phyloP scores from a whole-genome alignment of 2,888 invertebrate genomes.

The Agonopterix arenella region DNA sequence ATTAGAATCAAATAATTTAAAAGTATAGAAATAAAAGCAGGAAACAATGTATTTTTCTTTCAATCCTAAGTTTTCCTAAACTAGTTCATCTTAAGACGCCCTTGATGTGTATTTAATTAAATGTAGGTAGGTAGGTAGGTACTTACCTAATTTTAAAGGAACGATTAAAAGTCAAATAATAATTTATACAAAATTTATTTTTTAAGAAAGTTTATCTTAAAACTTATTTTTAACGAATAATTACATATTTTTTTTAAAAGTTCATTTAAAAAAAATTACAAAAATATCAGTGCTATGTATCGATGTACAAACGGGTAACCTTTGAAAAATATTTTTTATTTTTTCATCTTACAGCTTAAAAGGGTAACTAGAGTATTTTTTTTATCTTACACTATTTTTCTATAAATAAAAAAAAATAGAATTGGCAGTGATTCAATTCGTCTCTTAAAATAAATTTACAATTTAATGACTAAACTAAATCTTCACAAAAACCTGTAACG shows the following conservation, averaged over 20 bases:
- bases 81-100: too few species aligned
- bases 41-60: too few species aligned
- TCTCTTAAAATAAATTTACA: constrained; percentile 8
- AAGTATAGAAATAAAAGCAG: background rate
- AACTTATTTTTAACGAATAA: constrained; percentile 16
- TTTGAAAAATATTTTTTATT: constrained; percentile 35
- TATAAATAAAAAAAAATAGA: constrained; percentile 16
- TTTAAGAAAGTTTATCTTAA: constrained; percentile 36
- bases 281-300: constrained; percentile 12
- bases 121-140: too few species aligned
- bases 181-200: constrained; percentile 15
- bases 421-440: constrained; percentile 39
- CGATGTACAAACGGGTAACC: constrained; percentile 28
- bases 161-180: background rate
- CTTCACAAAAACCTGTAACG: constrained; percentile 7
- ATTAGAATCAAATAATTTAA: background rate
- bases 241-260: constrained; percentile 13
- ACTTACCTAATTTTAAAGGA: too few species aligned
- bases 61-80: too few species aligned
- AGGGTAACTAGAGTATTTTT: constrained; percentile 50
- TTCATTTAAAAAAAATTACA: constrained; percentile 25
- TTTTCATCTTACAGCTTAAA: constrained; percentile 17
- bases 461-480: constrained; percentile 20
- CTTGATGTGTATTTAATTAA: too few species aligned
- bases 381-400: constrained; percentile 15